Percentiles rank a stretch among this genome's conserved stretches.
Evolutionary conservation across 2,888 invertebrate genomes (phyloP).

Genomic region (Cetonia aurata): DNA sequence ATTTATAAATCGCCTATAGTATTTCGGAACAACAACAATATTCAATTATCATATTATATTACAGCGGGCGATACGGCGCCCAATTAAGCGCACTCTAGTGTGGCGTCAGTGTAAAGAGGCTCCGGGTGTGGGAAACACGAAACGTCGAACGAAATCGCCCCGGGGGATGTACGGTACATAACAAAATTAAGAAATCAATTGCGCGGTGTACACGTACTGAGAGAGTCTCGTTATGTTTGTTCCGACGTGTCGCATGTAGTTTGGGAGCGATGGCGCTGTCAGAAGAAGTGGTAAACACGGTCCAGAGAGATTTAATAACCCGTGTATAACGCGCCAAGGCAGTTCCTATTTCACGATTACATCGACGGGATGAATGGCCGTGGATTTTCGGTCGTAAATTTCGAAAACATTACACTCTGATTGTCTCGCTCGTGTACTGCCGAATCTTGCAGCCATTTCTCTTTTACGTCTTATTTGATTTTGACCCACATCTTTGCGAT

Average conservation of each 20-base stretch:
- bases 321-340: slow-evolving; percentile 1
- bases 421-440: not conserved
- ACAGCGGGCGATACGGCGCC: slow-evolving; percentile 27
- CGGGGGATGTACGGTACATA: not conserved
- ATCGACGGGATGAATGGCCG: slow-evolving; percentile 1
- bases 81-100: slow-evolving; percentile 14
- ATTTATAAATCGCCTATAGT: slow-evolving; percentile 34
- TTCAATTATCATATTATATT: slow-evolving; percentile 40
- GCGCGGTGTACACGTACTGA: not conserved
- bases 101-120: not conserved
- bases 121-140: slow-evolving; percentile 13
- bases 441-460: too few species aligned
- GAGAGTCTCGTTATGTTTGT: not conserved
- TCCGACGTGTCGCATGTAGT: not conserved
- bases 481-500: too few species aligned
- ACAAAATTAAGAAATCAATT: slow-evolving; percentile 28
- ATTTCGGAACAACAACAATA: slow-evolving; percentile 37
- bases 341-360: slow-evolving; percentile 4
- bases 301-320: slow-evolving; percentile 19
- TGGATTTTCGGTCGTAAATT: not conserved
- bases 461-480: too few species aligned
- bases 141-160: not conserved
- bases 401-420: not conserved
- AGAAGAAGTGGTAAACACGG: slow-evolving; percentile 23
- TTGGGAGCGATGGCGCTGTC: slow-evolving; percentile 10